phyloP scores from a whole-genome alignment of 2,888 invertebrate species.

The Ophion obscuratus region DNA sequence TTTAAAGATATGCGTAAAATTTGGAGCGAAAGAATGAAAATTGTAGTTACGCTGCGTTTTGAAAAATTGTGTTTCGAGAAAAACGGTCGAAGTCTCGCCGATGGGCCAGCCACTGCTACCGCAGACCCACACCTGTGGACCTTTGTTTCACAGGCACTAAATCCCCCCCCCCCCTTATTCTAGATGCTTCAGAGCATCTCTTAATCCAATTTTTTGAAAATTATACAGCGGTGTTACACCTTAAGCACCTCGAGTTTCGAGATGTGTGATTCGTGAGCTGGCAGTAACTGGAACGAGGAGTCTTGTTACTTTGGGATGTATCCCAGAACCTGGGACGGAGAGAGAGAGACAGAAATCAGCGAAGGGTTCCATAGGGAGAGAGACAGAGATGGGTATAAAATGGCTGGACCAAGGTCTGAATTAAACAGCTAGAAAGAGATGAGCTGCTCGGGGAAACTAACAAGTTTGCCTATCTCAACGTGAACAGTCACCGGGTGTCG shows the following conservation, averaged over 20 bases:
- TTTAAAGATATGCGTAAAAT: too few species aligned
- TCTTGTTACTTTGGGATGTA: slow-evolving; percentile 39
- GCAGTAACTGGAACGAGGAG: not conserved
- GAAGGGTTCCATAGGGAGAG: not conserved
- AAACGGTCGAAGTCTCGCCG: too few species aligned
- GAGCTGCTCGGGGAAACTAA: slow-evolving; percentile 45
- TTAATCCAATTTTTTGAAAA: too few species aligned
- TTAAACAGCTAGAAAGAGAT: slow-evolving; percentile 30
- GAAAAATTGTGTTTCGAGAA: too few species aligned
- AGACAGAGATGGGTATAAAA: slow-evolving; percentile 14
- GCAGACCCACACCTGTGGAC: too few species aligned
- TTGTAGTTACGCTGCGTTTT: too few species aligned
- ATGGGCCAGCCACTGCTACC: too few species aligned
- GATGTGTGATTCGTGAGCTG: slow-evolving; percentile 26
- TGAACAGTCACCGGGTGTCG: slow-evolving; percentile 64
- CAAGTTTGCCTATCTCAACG: slow-evolving; percentile 66
- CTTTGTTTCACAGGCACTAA: too few species aligned
- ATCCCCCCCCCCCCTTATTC: too few species aligned
- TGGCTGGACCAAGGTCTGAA: slow-evolving; percentile 15
- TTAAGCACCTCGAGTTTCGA: slow-evolving; percentile 29
- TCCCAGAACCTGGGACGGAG: not conserved
- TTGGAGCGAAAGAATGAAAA: too few species aligned
- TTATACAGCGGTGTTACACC: too few species aligned
- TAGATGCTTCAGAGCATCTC: too few species aligned
- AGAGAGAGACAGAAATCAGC: not conserved